Percentiles rank a stretch among this genome's conserved stretches.
Conservation (phyloP, 35 echinoderm and acorn worm genomes). For the Ophioderma brevispina region DNA sequence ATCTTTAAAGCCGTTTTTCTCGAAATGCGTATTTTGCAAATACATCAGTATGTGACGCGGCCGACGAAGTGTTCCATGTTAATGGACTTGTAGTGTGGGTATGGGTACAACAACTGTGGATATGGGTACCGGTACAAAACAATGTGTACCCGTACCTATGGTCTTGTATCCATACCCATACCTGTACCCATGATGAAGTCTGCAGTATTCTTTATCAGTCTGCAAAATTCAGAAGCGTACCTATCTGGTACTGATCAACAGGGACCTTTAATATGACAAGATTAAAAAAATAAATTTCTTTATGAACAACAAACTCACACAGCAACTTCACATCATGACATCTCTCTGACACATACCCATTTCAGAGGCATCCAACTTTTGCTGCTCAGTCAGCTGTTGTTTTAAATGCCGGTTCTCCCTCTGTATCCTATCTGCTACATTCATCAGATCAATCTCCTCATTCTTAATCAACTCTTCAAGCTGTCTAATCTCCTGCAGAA, state of each 20-base stretch:
- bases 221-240: neutral
- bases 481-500: constrained; percentile 23
- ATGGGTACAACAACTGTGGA: too few species aligned
- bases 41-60: too few species aligned
- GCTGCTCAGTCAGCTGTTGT: constrained; percentile 45
- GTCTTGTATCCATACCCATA: too few species aligned
- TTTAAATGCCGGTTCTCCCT: constrained; percentile 36
- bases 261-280: neutral
- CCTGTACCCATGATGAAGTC: neutral
- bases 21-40: too few species aligned
- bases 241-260: neutral
- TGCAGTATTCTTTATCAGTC: neutral
- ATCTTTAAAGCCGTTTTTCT: too few species aligned
- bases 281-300: neutral
- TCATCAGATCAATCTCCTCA: constrained; percentile 37
- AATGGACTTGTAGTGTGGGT: too few species aligned
- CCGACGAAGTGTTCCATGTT: too few species aligned
- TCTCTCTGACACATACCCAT: constrained; percentile 26
- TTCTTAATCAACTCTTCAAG: constrained; percentile 24
- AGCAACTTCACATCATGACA: neutral
- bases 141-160: too few species aligned
- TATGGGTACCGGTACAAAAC: too few species aligned
- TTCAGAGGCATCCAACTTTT: constrained; percentile 30
- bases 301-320: too few species aligned
- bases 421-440: constrained; percentile 5